Evolutionary conservation across 2,888 invertebrate species (phyloP), one percentile per base, ranked within the genome.

Genomic region (Drosophila limbata): DNA sequence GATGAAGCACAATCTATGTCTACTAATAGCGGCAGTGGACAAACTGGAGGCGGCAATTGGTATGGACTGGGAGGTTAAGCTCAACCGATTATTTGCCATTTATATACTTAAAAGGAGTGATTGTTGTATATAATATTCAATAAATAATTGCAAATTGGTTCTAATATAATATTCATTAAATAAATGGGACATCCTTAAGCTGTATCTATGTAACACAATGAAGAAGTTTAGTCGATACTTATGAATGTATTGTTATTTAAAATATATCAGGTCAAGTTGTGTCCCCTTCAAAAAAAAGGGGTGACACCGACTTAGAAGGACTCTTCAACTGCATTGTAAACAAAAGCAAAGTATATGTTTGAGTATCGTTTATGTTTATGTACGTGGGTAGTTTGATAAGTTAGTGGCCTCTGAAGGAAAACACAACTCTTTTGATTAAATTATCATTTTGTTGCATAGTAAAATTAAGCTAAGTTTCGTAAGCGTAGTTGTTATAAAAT

Each of bases 261-360:
- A 57, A 48, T n/a, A 39, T 62, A 75, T 39, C 56, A 35, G 39
- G 21, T 9, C 5, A 11, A n/a, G n/a, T 8, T 31, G 8, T 19
- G n/a, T 25, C 11, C 35, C 17, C n/a, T 21, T 45, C n/a, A 13
- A 42, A 10, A 37, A n/a, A 45, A 25, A 25, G 5, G 42, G 11
- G 11, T 17, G 19, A 53, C 52, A 53, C 17, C 44, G 44, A 19
- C 31, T 28, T 2, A n/a, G 31, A 19, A 59, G 6, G 8, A 31
- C 13, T 17, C 35, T 33, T 33, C 21, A 64, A 42, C 40, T 15
- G 48, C 39, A 55, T 39, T 69, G 50, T 55, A 55, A 52, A 65
- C 51, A 60, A 64, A 31, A 44, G 6, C 40, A 28, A 44, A 13
- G 25, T 11, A 75, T 9, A 25, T 19, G 17, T 44, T 21, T 44